Evolutionary conservation across 2,888 invertebrate species (phyloP), one percentile per base, ranked within the genome.

Genomic region (Calameuta pallipes): DNA sequence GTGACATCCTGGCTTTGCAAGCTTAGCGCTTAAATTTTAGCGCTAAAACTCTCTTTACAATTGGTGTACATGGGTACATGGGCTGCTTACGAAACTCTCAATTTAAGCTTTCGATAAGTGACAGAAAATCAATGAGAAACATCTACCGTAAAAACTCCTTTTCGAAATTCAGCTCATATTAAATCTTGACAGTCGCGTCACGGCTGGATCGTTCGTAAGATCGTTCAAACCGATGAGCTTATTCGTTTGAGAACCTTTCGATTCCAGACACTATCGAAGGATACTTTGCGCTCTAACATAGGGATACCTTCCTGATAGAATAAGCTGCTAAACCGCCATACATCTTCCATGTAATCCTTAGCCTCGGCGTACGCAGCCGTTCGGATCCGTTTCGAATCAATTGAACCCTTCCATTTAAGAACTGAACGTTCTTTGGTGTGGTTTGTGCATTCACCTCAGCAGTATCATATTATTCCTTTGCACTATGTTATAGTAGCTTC

Each of bases 321-420:
- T 71, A 34, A 71, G 71, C 31, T 34, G 15, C 71, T 71, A 34
- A 33, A 71, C 71, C 71, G 71, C 11, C 36, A 74, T 34, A 74
- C 12, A 34, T 74, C 74, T 74, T 74, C 36, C 36, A 13, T 9
- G 71, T 71, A 71, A 71, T 71, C 71, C 71, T 71, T 34, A 34
- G 33, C 12, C 71, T 71, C 31, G 9, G 56, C 56, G 6, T 9
- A 2, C 23, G 9, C 9, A 23, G 15, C 6, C 15, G 15, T 34
- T 11, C 13, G 30, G 31, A 33, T 71, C 71, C 13, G 31, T 34
- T 34, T 23, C 33, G 9, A 23, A 71, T 71, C 31, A 71, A 71
- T 71, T 71, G 31, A 34, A 15, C 11, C 31, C 15, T 71, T 71
- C 71, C 71, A 31, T 30, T 71, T 12, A 23, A 11, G 33, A 71